Evolutionary conservation across 2,888 invertebrate species (phyloP).

Genomic region (Caenorhabditis zanzibari): DNA sequence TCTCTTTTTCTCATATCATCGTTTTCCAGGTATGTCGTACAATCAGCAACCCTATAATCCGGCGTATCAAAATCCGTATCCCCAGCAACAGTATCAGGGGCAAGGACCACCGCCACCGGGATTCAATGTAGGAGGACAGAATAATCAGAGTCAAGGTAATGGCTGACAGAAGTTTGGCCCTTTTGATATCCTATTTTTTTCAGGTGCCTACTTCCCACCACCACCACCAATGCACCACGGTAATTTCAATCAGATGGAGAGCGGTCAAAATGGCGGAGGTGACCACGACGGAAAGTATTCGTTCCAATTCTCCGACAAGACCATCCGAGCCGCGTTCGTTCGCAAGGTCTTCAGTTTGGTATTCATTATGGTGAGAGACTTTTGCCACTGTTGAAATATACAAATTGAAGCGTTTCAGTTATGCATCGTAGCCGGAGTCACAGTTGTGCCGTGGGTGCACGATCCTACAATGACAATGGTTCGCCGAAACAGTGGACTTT

Average conservation of each 20-base stretch:
- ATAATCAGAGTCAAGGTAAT: constrained; percentile 49
- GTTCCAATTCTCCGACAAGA: constrained; percentile 76
- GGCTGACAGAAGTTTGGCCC: too few relatives aligned
- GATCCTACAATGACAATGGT: constrained; percentile 66
- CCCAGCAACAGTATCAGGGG: constrained; percentile 58
- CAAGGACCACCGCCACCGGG: constrained; percentile 63
- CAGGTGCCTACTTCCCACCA: constrained; percentile 45
- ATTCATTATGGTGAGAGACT: constrained; percentile 77
- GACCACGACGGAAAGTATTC: constrained; percentile 67
- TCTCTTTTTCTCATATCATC: neutral
- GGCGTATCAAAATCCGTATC: constrained; percentile 69
- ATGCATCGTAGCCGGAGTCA: constrained; percentile 78
- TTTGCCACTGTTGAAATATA: neutral
- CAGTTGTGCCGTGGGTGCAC: constrained; percentile 79
- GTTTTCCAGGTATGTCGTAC: constrained; percentile 68
- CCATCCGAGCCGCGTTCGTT: constrained; percentile 81
- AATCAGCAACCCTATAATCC: constrained; percentile 75
- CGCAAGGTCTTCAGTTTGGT: constrained; percentile 81
- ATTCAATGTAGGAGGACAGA: constrained; percentile 39
- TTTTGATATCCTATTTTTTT: neutral
- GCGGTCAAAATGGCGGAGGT: constrained; percentile 48
- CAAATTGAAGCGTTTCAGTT: constrained; percentile 64
- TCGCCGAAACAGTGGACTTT: constrained; percentile 68
- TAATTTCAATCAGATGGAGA: constrained; percentile 59
- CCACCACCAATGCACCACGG: constrained; percentile 68